Evolutionary conservation across 2,888 invertebrate species (phyloP).

Genomic region (Polymixis flavicincta): DNA sequence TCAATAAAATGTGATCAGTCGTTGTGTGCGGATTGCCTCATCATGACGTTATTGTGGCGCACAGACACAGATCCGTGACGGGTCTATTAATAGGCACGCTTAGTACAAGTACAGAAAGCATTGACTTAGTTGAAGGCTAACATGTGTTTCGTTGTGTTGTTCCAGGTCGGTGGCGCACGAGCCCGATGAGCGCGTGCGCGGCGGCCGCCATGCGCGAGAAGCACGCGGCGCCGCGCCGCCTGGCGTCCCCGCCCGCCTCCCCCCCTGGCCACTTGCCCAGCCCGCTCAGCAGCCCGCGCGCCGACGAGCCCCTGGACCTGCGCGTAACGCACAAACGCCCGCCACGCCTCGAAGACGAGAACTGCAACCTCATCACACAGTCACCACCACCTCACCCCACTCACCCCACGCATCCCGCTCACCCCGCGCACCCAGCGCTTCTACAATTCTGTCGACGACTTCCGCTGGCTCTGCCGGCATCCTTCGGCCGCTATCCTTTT

Average conservation of each 20-base stretch:
- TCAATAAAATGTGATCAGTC: slow-evolving; percentile 64
- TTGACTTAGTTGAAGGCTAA: slow-evolving; percentile 46
- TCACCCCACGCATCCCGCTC: slow-evolving; percentile 91
- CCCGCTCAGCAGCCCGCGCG: slow-evolving; percentile 87
- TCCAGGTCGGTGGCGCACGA: slow-evolving; percentile 90
- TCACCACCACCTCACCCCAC: slow-evolving; percentile 90
- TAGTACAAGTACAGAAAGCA: slow-evolving; percentile 10
- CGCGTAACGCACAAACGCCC: slow-evolving; percentile 96
- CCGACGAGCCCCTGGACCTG: slow-evolving; percentile 96
- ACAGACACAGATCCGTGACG: slow-evolving; percentile 39
- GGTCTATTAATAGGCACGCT: slow-evolving; percentile 34
- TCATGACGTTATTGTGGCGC: slow-evolving; percentile 27
- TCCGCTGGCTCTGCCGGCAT: slow-evolving; percentile 86
- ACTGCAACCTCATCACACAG: slow-evolving; percentile 94
- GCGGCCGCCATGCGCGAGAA: slow-evolving; percentile 95
- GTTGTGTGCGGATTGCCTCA: slow-evolving; percentile 44
- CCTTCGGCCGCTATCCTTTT: slow-evolving; percentile 88
- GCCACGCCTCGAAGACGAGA: slow-evolving; percentile 94
- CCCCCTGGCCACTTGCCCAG: slow-evolving; percentile 87
- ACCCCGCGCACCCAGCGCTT: slow-evolving; percentile 89
- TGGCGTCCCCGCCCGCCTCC: slow-evolving; percentile 91
- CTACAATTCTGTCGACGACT: slow-evolving; percentile 87
- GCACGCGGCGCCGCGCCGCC: slow-evolving; percentile 97
- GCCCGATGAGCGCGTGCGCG: slow-evolving; percentile 94
- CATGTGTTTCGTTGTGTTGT: slow-evolving; percentile 69